Conservation (phyloP, 1,140 invertebrate genomes). For the Diplogasteroides magnus region DNA sequence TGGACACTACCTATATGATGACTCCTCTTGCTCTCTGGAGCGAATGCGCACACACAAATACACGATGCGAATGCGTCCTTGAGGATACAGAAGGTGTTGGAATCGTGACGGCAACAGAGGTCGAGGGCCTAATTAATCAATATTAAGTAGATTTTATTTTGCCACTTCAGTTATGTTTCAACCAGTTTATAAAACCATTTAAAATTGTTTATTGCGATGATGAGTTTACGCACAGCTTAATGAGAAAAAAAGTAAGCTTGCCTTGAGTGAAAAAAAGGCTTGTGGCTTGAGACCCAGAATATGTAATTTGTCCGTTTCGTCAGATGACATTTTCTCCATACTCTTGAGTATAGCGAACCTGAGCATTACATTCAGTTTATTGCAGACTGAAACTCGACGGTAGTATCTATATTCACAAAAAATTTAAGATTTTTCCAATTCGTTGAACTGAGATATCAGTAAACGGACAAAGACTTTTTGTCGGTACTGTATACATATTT, state of each 20-base stretch:
- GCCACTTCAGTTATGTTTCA: not conserved
- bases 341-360: slow-evolving; percentile 81
- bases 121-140: slow-evolving; percentile 90
- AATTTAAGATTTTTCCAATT: too few species aligned
- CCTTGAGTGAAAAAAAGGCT: too few species aligned
- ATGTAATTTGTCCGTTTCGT: slow-evolving; percentile 73
- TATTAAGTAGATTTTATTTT: not conserved
- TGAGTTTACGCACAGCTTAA: slow-evolving; percentile 75
- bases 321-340: slow-evolving; percentile 50
- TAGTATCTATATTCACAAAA: too few species aligned
- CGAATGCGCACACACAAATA: slow-evolving; percentile 94
- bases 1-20: too few species aligned
- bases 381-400: too few species aligned
- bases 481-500: too few species aligned
- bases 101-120: slow-evolving; percentile 91
- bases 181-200: too few species aligned
- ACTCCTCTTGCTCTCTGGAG: slow-evolving; percentile 86
- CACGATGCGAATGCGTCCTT: slow-evolving; percentile 83
- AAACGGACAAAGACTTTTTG: too few species aligned
- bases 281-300: slow-evolving; percentile 91
- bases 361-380: too few species aligned
- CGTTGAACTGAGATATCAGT: too few species aligned
- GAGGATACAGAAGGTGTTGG: slow-evolving; percentile 83
- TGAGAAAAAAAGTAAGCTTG: too few species aligned
- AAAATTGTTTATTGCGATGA: too few species aligned